phyloP scores from a whole-genome alignment of 2,797 vertebrate species.

The Amblyopsis hoosieri region DNA sequence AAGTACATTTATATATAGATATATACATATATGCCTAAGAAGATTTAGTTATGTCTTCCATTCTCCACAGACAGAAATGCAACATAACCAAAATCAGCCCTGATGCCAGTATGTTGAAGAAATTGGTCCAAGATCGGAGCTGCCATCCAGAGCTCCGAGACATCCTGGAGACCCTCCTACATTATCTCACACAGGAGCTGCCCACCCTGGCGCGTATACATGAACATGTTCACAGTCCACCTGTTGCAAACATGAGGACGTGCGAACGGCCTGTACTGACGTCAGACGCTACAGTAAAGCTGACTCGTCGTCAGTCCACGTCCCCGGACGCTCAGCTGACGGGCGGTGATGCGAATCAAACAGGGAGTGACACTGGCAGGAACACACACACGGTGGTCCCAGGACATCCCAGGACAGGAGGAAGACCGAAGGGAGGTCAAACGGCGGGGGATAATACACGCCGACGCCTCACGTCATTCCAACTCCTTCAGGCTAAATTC shows the following conservation, averaged over 20 bases:
- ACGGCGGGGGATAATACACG: conserved; percentile 24
- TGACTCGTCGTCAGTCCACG: conserved; percentile 18
- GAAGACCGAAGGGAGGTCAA: conserved; percentile 11
- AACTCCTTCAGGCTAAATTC: conserved; percentile 89
- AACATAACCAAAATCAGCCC: conserved; percentile 49
- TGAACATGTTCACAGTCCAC: conserved; percentile 12
- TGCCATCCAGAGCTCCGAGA: conserved; percentile 73
- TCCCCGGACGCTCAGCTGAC: conserved; percentile 3
- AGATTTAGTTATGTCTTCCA: conserved; percentile 70
- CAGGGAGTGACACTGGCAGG: conserved; percentile 11
- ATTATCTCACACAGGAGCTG: conserved; percentile 72
- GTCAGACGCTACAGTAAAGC: conserved; percentile 9
- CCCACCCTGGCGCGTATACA: conserved; percentile 20
- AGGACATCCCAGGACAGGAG: conserved; percentile 18
- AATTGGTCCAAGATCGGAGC: conserved; percentile 75
- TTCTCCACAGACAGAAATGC: conserved; percentile 65
- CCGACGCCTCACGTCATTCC: conserved; percentile 82
- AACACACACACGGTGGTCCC: conserved; percentile 23
- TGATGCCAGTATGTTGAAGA: conserved; percentile 78
- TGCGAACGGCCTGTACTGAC: conserved; percentile 2
- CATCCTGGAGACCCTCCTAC: conserved; percentile 85
- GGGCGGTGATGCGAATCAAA: conserved; percentile 4
- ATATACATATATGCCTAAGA: conserved; percentile 4
- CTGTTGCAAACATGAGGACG: not conserved
- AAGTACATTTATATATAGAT: not conserved